Evolutionary conservation across 2,797 vertebrate genomes (phyloP), one percentile per base, ranked within the genome.

Genomic region (Limosa lapponica): DNA sequence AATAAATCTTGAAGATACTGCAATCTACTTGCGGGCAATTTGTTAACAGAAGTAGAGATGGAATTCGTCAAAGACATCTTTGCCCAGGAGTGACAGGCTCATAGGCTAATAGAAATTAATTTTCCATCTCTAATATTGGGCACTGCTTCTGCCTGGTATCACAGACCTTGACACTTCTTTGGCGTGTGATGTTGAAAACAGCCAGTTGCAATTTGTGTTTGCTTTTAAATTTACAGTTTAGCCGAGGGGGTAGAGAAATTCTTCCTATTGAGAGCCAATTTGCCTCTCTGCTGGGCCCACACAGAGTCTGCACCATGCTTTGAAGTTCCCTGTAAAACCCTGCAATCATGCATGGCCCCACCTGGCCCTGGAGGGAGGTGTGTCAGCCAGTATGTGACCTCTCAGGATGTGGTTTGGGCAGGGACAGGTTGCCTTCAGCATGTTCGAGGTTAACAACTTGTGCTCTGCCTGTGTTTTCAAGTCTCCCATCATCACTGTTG

Each of bases 21-120:
- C 70, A 88, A 72, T 82, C 72, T 90, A 93, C 58, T 87, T 94
- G 71, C 0, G 1, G 81, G 71, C 73, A 89, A 93, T 95, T 87
- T 94, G 59, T 94, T 94, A 94, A 82, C 61, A 80, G 25, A 78
- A 83, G 61, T 85, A 89, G 81, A 85, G 86, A 93, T 32, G 77
- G 57, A 84, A 69, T 94, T 90, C 0, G 0, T 93, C 77, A 85
- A 86, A 83, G 69, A 46, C 37, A 51, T 83, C 84, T 93, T 93
- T 91, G 65, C 57, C 44, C 48, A 57, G 55, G 85, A 90, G 90
- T 70, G 90, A 93, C 83, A 94, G 59, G 22, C 74, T 94, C 39
- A 84, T 57, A 65, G 73, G 48, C 61, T 87, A 93, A 89, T 49
- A 81, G 83, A 93, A 95, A 92, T 73, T 92, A 92, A 88, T 95